Evolutionary conservation across 2,888 invertebrate species (phyloP).

Genomic region (Neelides folsomi): DNA sequence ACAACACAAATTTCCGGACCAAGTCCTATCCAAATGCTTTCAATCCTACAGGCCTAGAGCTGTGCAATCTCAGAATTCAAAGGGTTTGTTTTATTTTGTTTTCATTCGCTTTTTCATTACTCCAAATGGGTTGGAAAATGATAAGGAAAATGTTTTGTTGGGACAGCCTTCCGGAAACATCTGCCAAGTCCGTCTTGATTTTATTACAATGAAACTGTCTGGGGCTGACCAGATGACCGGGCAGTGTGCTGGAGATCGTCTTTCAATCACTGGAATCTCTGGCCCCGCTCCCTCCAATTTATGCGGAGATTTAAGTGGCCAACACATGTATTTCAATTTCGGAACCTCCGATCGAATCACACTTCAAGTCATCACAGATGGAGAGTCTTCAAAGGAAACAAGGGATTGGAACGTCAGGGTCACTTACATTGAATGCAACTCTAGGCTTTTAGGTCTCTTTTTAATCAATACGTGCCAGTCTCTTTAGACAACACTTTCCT

Average conservation of each 20-base stretch:
- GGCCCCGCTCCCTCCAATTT: slow-evolving; percentile 19
- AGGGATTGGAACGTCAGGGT: slow-evolving; percentile 24
- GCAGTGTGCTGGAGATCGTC: slow-evolving; percentile 21
- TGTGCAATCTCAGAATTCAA: slow-evolving; percentile 27
- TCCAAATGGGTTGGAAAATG: not conserved
- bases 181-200: slow-evolving; percentile 27
- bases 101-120: not conserved
- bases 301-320: slow-evolving; percentile 26
- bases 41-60: slow-evolving; percentile 23
- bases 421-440: slow-evolving; percentile 28
- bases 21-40: slow-evolving; percentile 19
- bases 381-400: slow-evolving; percentile 8
- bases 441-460: slow-evolving; percentile 12
- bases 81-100: slow-evolving; percentile 12
- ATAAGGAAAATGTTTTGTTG: not conserved
- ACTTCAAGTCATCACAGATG: slow-evolving; percentile 24
- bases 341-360: slow-evolving; percentile 29
- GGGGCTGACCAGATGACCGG: slow-evolving; percentile 15
- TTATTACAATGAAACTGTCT: slow-evolving; percentile 18
- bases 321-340: slow-evolving; percentile 30
- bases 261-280: slow-evolving; percentile 27
- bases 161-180: slow-evolving; percentile 20
- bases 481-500: no score
- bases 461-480: no score
- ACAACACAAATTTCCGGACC: slow-evolving; percentile 27